A percentile compares a stretch with the other conserved stretches of the same genome.
phyloP scores from a whole-genome alignment of 1,140 invertebrate species.

The Harpegnathos saltator region DNA sequence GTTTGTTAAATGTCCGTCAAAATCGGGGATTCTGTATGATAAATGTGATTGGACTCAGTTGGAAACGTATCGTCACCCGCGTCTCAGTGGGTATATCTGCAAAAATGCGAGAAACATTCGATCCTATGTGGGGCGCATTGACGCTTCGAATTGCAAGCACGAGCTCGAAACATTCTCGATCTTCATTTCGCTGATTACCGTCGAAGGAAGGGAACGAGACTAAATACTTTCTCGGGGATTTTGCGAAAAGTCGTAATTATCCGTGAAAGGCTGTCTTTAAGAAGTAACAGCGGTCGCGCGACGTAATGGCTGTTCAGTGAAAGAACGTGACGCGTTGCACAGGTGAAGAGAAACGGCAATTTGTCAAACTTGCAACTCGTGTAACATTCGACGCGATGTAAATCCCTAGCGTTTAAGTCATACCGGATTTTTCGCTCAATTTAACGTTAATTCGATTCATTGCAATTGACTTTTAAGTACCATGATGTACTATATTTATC shows the following conservation, averaged over 20 bases:
- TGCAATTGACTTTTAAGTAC: no score
- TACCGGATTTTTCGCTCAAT: no score
- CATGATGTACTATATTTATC: no score
- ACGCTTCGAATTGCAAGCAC: slow-evolving; percentile 11
- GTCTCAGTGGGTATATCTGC: no score
- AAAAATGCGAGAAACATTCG: slow-evolving; percentile 12
- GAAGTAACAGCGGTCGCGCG: neutral
- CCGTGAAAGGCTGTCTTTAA: slow-evolving; percentile 22
- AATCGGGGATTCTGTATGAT: no score
- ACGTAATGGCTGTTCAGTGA: neutral
- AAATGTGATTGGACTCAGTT: no score
- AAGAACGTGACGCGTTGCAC: neutral
- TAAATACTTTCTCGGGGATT: slow-evolving; percentile 3
- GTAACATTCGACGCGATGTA: no score
- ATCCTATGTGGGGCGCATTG: neutral
- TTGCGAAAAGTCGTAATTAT: slow-evolving; percentile 30
- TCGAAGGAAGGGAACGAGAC: slow-evolving; percentile 13
- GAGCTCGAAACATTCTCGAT: neutral
- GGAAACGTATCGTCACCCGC: no score
- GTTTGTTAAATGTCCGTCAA: no score
- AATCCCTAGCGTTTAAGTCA: no score
- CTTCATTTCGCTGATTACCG: slow-evolving; percentile 14
- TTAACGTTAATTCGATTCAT: no score
- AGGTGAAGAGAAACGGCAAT: neutral
- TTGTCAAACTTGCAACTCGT: neutral